Percentiles rank a stretch among this genome's conserved stretches.
phyloP scores from a whole-genome alignment of 2,113 vertebrate genomes.

The Aegotheles bennettii region DNA sequence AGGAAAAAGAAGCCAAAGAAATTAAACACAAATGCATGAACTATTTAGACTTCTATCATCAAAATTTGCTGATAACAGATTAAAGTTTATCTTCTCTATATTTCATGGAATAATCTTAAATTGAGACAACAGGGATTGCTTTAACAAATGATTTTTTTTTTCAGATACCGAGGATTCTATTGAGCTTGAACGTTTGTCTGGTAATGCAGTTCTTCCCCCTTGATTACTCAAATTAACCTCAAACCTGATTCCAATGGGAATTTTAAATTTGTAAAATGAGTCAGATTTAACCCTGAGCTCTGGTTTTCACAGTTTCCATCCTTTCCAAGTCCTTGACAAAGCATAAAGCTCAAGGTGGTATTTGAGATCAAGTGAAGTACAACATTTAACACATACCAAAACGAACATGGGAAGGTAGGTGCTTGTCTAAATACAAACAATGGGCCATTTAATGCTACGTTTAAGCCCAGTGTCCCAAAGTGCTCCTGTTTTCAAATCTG shows the following conservation, averaged over 20 bases:
- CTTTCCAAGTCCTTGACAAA: background rate
- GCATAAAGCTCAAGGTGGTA: background rate
- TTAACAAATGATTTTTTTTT: background rate
- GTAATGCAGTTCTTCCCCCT: background rate
- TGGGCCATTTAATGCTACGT: background rate
- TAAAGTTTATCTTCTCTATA: background rate
- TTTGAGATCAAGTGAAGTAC: background rate
- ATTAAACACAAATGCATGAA: background rate
- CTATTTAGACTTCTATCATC: background rate
- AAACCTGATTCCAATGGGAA: background rate
- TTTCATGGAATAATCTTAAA: background rate
- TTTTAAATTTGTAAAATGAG: background rate
- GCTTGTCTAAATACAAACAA: background rate
- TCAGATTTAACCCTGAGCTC: background rate
- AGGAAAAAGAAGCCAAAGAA: background rate
- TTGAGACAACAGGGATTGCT: background rate
- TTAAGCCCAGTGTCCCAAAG: background rate
- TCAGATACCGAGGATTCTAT: background rate
- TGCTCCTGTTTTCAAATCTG: background rate
- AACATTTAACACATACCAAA: background rate
- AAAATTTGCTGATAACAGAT: background rate
- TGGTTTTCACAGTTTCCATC: background rate
- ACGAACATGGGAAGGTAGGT: accelerated
- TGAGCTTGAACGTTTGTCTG: background rate
- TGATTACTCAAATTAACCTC: background rate